A percentile compares a stretch with the other conserved stretches of the same genome.
Conservation (phyloP, 2,888 invertebrate genomes). For the Ariolimax columbianus region DNA sequence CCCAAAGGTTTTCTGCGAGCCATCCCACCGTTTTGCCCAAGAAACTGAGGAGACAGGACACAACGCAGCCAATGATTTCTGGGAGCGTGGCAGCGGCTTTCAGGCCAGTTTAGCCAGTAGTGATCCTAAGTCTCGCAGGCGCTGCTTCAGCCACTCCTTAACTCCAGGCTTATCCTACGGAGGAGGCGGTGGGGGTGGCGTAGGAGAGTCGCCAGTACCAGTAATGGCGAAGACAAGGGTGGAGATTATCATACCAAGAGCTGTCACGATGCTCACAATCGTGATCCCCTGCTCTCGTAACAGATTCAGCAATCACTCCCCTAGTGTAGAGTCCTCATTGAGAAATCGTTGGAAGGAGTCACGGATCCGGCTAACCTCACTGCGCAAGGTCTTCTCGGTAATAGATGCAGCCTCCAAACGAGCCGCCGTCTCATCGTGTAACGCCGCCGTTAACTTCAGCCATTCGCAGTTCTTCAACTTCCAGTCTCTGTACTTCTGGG, state of each 20-base stretch:
- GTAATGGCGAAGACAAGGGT: not conserved
- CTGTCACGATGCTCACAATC: conserved; percentile 3
- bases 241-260: not conserved
- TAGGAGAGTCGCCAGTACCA: not conserved
- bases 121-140: too few species aligned
- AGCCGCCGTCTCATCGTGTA: not conserved
- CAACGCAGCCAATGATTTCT: conserved; percentile 15
- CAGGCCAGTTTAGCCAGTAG: too few species aligned
- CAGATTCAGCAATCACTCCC: conserved; percentile 1
- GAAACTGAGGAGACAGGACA: not conserved
- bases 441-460: too few species aligned
- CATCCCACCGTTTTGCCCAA: not conserved
- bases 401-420: conserved; percentile 11
- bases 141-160: conserved; percentile 4
- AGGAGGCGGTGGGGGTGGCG: not conserved
- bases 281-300: not conserved
- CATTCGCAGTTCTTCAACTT: too few species aligned
- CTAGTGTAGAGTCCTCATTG: conserved; percentile 17
- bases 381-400: not conserved
- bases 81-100: too few species aligned
- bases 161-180: conserved; percentile 14
- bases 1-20: too few species aligned
- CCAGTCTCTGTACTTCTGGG: too few species aligned
- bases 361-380: conserved; percentile 17
- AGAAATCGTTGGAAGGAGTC: not conserved